Evolutionary conservation across 2,797 vertebrate genomes (phyloP).

Genomic region (Sebastes elongatus): DNA sequence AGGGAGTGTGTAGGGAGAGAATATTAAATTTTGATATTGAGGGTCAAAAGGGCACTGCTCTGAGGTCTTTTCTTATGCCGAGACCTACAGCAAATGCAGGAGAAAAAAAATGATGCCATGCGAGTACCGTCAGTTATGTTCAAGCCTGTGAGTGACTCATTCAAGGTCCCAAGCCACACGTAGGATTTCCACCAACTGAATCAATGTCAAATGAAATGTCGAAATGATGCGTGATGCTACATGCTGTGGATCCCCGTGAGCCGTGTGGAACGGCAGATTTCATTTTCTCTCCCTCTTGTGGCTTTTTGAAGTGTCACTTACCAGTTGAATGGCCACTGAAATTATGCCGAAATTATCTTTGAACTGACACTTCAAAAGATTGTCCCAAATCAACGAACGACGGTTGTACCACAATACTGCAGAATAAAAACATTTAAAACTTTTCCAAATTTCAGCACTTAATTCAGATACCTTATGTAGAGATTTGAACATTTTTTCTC

Average conservation of each 20-base stretch:
- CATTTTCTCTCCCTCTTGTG: conserved; percentile 16
- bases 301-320: conserved; percentile 57
- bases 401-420: not conserved
- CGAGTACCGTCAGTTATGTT: not conserved
- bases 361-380: conserved; percentile 51
- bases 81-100: not conserved
- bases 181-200: not conserved
- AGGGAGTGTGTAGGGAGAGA: not conserved
- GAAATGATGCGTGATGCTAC: not conserved
- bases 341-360: no score
- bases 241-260: not conserved
- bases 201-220: conserved; percentile 30
- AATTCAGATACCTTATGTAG: not conserved
- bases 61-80: not conserved
- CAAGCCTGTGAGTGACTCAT: not conserved
- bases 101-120: not conserved
- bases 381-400: conserved; percentile 23
- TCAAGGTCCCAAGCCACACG: not conserved
- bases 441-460: not conserved
- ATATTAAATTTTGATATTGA: conserved; percentile 18
- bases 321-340: conserved; percentile 10
- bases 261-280: conserved; percentile 8
- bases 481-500: not conserved
- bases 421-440: not conserved
- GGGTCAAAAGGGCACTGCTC: not conserved